Base-by-base conservation (phyloP, 2,888 invertebrate genomes). In the Epinotia nisella region DNA sequence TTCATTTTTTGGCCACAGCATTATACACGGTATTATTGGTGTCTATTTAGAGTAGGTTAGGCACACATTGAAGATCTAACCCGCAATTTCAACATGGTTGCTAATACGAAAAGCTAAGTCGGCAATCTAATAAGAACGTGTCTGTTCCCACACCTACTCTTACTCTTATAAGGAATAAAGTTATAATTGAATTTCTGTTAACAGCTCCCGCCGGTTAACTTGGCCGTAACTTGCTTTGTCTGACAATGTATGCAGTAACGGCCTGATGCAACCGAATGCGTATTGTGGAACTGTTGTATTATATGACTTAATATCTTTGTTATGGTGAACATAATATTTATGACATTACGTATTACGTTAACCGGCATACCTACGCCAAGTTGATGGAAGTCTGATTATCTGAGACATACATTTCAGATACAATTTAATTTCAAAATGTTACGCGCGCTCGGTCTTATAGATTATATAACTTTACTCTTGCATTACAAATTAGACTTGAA, bases 121-220 rank as follows among this genome's bases (percentile, higher is more conserved):
- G 39, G 15, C 15, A 21, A 21, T 72, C 71, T 35, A 45, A 61
- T 56, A 67, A 67, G 71, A 72, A 55, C 66, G 55, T 45, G 2
- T 72, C 71, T 67, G 29, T 49, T 56, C 59, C 15, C n/a, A 49
- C 55, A 49, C 41, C 19, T 81, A 79, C 11, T 91, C 90, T 90
- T 78, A 89, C 89, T 2, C 75, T 68, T 75, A 74, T 75, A 85
- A 87, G 85, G 86, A 90, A 86, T 86, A 85, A 93, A 92, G 87
- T 92, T 92, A 92, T 92, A 92, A 93, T 93, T 93, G 92, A 93
- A 92, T 91, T 90, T 89, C 89, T 85, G 92, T 91, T 91, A 92
- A 93, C 89, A 86, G 86, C 88, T 81, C 92, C 88, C 92, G 92
- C 89, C 88, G 88, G 87, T 88, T 86, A 86, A 87, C 83, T 84